Percentiles rank a stretch among this genome's conserved stretches.
phyloP scores from a whole-genome alignment of 2,888 invertebrate species.

The Aporophyla nigra region DNA sequence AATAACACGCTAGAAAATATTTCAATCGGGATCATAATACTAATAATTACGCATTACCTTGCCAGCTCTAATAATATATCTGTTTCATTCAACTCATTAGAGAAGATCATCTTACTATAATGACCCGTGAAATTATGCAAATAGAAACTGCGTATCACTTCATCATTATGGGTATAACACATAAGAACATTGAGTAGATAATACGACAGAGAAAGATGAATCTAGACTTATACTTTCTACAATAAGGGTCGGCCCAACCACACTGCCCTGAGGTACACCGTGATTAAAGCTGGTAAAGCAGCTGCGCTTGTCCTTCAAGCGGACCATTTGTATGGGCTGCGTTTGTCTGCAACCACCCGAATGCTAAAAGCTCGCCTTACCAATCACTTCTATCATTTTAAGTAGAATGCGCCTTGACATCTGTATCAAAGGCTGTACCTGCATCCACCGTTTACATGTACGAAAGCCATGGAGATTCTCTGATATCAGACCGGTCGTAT shows the following conservation, averaged over 20 bases:
- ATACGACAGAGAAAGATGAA: conserved; percentile 16
- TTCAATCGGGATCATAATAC: conserved; percentile 32
- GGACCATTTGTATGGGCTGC: no score
- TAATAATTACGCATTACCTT: conserved; percentile 28
- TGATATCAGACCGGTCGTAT: background rate
- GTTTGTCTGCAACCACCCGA: background rate
- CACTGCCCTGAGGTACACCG: background rate
- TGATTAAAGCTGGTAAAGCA: background rate
- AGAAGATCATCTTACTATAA: conserved; percentile 34
- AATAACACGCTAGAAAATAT: conserved; percentile 43
- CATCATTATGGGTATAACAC: background rate
- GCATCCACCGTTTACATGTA: background rate
- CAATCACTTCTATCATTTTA: background rate
- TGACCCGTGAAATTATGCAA: conserved; percentile 56
- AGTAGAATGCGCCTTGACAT: background rate
- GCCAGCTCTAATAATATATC: conserved; percentile 24
- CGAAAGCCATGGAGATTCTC: background rate
- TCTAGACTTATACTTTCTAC: background rate
- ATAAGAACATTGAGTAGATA: conserved; percentile 24
- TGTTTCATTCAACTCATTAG: conserved; percentile 25
- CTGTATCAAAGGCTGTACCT: conserved; percentile 3
- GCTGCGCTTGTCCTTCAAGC: background rate
- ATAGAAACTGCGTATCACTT: conserved; percentile 52
- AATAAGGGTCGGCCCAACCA: background rate
- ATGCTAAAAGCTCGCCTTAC: background rate